A percentile compares a stretch with the other conserved stretches of the same genome.
phyloP scores from a whole-genome alignment of 2,797 vertebrate species.

The Dicrostonyx torquatus region DNA sequence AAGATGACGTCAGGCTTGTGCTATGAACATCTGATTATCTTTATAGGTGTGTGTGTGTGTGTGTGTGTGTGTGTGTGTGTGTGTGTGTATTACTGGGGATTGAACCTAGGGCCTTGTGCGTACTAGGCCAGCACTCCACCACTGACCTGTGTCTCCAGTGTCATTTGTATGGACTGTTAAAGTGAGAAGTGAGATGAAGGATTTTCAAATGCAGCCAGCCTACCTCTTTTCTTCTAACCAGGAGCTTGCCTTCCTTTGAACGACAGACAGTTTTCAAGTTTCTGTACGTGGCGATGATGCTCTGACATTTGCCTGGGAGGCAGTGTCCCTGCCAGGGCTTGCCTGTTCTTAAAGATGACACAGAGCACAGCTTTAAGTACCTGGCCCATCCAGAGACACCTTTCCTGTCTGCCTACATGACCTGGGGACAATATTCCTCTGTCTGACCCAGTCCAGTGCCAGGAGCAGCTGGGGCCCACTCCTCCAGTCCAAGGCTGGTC shows the following conservation, averaged over 20 bases:
- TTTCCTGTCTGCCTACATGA: not conserved
- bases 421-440: not conserved
- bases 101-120: not conserved
- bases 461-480: not conserved
- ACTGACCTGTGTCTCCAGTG: not conserved
- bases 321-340: no score
- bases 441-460: not conserved
- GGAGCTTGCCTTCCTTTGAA: not conserved
- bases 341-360: not conserved
- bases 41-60: not conserved
- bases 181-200: not conserved
- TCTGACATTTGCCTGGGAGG: not conserved
- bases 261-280: not conserved
- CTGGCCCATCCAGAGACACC: not conserved
- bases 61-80: not conserved
- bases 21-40: not conserved
- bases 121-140: not conserved
- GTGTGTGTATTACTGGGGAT: not conserved
- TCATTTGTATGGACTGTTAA: not conserved
- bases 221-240: not conserved
- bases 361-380: no score
- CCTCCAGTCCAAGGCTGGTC: not conserved
- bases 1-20: constrained; percentile 7
- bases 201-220: not conserved
- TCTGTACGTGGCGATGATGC: not conserved